Evolutionary conservation across 1,140 invertebrate species (phyloP), one percentile per base, ranked within the genome.

Genomic region (Druon quercuslanigerum): DNA sequence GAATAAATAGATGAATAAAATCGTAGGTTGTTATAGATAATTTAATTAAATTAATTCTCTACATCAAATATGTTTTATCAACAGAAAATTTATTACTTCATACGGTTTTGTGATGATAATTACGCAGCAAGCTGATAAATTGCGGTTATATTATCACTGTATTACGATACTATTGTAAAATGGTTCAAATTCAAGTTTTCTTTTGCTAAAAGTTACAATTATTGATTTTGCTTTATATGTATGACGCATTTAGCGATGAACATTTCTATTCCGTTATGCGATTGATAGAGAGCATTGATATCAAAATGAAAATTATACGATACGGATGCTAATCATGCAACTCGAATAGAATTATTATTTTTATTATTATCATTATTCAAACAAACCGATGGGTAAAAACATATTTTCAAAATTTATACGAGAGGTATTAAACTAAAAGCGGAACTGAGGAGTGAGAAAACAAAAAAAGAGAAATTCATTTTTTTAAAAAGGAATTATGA

Each of bases 171-270:
- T 25, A 33, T 66, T 66, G 57, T 66, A 20, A 25, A 66, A 66
- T 66, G 20, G 12, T 33, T 60, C 57, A 33, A 20, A 60, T 60
- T 25, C 25, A 60, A 20, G 20, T 66, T 66, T 66, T 66, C 57
- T 66, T 25, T 40, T 66, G 40, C 40, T 66, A 40, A 20, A 66
- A 20, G 40, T 66, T 25, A 33, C 16, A 33, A 66, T 66, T 66
- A 66, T 66, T 66, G 57, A 66, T 66, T n/a, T 66, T n/a, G 57
- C 57, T 66, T 66, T 66, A 16, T 66, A 25, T 13, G 20, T 20
- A 66, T 40, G 40, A 66, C 51, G 3, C 51, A 54, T 17, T 54
- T 33, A 60, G 17, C 14, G 12, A 40, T 25, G 13, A 20, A 66
- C 57, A 66, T 66, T 66, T 66, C 57, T 66, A 66, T 66, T 33